Percentiles rank a stretch among this genome's conserved stretches.
Conservation (phyloP, 2,888 invertebrate genomes). For the Zaprionus lineosus region DNA sequence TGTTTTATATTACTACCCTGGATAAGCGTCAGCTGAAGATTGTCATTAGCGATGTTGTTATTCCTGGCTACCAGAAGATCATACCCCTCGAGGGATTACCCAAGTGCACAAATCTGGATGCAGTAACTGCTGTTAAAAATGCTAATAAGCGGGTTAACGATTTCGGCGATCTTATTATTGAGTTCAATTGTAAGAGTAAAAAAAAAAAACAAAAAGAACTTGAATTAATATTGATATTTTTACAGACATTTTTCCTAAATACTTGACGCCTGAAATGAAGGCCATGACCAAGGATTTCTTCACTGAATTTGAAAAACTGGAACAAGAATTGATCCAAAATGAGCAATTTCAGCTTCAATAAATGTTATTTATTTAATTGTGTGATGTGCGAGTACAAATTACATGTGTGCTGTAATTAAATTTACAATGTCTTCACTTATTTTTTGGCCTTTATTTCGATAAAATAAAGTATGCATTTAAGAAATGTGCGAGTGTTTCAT, state of each 20-base stretch:
- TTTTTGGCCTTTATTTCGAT: too few species aligned
- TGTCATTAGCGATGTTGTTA: constrained; percentile 88
- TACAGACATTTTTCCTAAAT: constrained; percentile 83
- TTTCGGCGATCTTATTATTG: constrained; percentile 87
- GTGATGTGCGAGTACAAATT: constrained; percentile 39
- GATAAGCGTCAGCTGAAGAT: constrained; percentile 88
- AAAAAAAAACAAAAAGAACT: background rate
- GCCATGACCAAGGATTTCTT: constrained; percentile 77
- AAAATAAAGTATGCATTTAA: too few species aligned
- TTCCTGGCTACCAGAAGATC: constrained; percentile 87
- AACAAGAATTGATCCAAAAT: constrained; percentile 46
- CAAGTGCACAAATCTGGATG: constrained; percentile 84
- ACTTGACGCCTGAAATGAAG: constrained; percentile 83
- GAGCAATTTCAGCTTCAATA: constrained; percentile 31
- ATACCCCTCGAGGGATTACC: constrained; percentile 90
- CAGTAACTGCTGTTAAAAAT: constrained; percentile 84
- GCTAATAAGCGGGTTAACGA: constrained; percentile 82
- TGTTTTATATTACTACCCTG: constrained; percentile 87
- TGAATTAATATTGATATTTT: background rate
- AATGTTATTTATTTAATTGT: background rate
- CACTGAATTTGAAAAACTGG: constrained; percentile 40
- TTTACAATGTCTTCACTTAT: too few species aligned
- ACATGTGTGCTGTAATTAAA: constrained; percentile 17
- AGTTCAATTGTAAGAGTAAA: constrained; percentile 84
- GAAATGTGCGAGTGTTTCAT: too few species aligned